Evolutionary conservation across 1,140 invertebrate genomes (phyloP).

Genomic region (Cotesia glomerata): DNA sequence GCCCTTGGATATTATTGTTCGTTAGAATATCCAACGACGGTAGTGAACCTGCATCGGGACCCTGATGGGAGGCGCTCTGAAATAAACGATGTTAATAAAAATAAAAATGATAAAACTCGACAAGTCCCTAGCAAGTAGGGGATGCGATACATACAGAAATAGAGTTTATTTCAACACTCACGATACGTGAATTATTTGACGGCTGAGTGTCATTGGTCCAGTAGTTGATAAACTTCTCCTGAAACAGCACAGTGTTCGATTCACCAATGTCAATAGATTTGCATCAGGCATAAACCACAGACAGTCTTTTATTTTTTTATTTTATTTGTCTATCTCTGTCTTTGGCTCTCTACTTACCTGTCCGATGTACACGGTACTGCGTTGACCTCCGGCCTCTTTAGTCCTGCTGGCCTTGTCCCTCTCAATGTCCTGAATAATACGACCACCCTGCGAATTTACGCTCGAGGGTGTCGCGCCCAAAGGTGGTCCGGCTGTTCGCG

Average conservation of each 20-base stretch:
- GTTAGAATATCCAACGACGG: conserved; percentile 46
- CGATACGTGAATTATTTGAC: conserved; percentile 46
- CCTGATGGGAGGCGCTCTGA: conserved; percentile 46
- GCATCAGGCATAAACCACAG: conserved; percentile 33
- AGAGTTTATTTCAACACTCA: conserved; percentile 57
- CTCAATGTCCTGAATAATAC: conserved; percentile 51
- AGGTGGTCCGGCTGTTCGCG: conserved; percentile 26
- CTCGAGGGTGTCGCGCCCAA: conserved; percentile 37
- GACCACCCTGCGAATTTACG: conserved; percentile 48
- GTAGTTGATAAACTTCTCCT: conserved; percentile 61
- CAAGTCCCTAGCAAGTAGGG: conserved; percentile 15
- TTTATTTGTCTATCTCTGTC: not conserved
- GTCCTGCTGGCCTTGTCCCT: conserved; percentile 51
- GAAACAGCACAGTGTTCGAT: conserved; percentile 40
- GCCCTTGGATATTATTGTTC: conserved; percentile 35
- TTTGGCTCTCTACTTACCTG: conserved; percentile 49
- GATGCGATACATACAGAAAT: conserved; percentile 49
- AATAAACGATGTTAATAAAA: not conserved
- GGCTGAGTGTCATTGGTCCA: conserved; percentile 46
- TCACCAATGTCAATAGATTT: conserved; percentile 28
- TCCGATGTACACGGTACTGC: conserved; percentile 56
- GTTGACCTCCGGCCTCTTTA: conserved; percentile 52
- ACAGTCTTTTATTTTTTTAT: conserved; percentile 19
- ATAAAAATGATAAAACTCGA: conserved; percentile 1
- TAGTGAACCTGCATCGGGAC: conserved; percentile 21